Base-by-base conservation (phyloP, 2,888 invertebrate species). In the Noctua fimbriata region DNA sequence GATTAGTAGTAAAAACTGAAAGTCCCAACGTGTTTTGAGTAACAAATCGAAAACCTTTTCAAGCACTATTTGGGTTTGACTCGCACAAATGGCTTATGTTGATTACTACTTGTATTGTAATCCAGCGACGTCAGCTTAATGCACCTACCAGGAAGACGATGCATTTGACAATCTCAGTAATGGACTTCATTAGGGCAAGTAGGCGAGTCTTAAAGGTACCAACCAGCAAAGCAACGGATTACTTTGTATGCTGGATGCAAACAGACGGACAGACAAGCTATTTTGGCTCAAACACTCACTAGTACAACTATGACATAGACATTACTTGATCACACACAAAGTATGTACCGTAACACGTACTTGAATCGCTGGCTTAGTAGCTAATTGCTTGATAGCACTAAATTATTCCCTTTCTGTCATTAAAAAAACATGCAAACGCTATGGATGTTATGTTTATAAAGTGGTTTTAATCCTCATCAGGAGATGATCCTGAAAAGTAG, bases 141-240 rank as follows among this genome's bases (percentile, higher is more conserved):
- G 44, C 44, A 12, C 44, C 44, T 1, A 44, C 44, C 44, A 44
- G 44, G 10, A 44, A 44, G 36, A 52, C 6, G 9, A 55, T 55
- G 2, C 28, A 14, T 55, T 36, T 14, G 4, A 28, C 3, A 14
- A 73, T 47, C 7, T 49, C 36, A n/a, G 70, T 36, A 70, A 55
- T 70, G 18, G 18, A 80, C 44, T 4, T 44, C 9, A 66, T 81
- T 58, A 41, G 7, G 36, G 36, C 36, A 58, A 76, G n/a, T 63
- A 65, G 32, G 21, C 7, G 2, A 47, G 16, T 18, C 28, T 52
- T 14, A 21, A 44, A 32, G n/a, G 16, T 18, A 44, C 21, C 32
- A 36, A 65, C 65, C 21, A 65, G 65, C 4, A 63, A 28, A 49
- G 32, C 58, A 49, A 14, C 21, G 28, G 55, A 81, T 81, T 66